Base-by-base conservation (phyloP, 2,888 invertebrate genomes). In the Icerya purchasi region DNA sequence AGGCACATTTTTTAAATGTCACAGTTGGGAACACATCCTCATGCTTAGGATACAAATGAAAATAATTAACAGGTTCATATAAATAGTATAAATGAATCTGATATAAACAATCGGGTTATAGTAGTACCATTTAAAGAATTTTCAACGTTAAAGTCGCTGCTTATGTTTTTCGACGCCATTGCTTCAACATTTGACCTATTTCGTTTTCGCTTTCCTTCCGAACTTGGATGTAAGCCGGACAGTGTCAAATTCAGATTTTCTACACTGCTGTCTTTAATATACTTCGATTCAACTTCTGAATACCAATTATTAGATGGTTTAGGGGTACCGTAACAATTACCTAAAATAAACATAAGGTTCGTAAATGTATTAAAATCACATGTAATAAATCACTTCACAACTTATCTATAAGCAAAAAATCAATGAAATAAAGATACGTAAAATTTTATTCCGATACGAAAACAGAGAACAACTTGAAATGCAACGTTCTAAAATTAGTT, bases 251-350 rank as follows among this genome's bases (percentile, higher is more conserved):
- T 53, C 24, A 52, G 22, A 22, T 60, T 54, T n/a, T 52, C 49
- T 24, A 51, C 14, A 62, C 63, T 64, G 22, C 54, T 36, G 53
- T 58, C 63, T 25, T 62, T 57, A 24, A 63, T 62, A 59, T 64
- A 61, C 58, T 67, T 67, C 59, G 66, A 67, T 58, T 67, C 66
- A 36, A 66, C 65, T 56, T 66, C 66, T 19, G 67, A 66, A 55
- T 68, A 67, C 50, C 68, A 68, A 61, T 72, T 70, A 24, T 69
- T 67, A 3, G 69, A 71, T 25, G 78, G 78, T 65, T 75, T 77
- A 1, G 78, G 78, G 8, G 78, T 78, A 49, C 78, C 78, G 72
- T 78, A 78, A 68, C 76, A 76, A 68, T 78, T 77, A 51, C 53
- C 60, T 60, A 53, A 25, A 50, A 14, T 22, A 50, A 49, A n/a